These are phyloP conservation scores for Mungos mungo DNA, from an alignment of 2,113 vertebrate genomes.

Conservation along the genomic window DNA sequence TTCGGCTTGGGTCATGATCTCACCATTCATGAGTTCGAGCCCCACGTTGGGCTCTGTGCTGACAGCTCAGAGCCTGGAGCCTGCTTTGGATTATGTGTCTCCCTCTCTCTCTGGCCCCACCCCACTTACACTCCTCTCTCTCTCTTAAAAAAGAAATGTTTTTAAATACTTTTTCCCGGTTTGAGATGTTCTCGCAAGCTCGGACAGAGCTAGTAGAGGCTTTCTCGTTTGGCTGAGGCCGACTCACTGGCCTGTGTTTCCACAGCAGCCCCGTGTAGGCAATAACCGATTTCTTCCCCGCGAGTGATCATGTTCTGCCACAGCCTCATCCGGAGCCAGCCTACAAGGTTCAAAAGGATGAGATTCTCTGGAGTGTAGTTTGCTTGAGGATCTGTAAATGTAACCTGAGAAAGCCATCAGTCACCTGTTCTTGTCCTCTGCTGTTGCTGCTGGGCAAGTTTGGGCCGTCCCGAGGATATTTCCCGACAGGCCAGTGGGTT, in stretches of 20 bases:
- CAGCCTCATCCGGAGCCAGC: neutral
- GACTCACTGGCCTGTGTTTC: accelerated
- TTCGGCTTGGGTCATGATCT: no score
- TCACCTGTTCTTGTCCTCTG: neutral
- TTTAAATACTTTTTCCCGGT: neutral
- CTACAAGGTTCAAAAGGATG: neutral
- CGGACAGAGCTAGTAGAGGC: accelerated
- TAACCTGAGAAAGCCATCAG: neutral
- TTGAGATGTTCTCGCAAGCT: neutral
- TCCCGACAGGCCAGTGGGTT: neutral
- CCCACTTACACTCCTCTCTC: no score
- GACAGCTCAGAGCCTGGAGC: no score
- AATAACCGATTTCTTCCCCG: neutral
- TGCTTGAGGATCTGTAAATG: neutral
- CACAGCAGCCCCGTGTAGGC: accelerated
- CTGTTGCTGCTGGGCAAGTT: neutral
- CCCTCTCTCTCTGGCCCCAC: no score
- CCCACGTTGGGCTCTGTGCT: no score
- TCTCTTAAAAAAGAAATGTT: no score
- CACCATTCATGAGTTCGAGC: no score
- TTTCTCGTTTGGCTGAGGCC: accelerated
- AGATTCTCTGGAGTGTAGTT: neutral
- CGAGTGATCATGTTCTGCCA: accelerated
- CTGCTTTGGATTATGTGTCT: no score
- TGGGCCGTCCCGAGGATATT: neutral